These are phyloP conservation scores for Malthinus seriepunctatus DNA, from an alignment of 2,888 invertebrate genomes.

Conservation along the genomic window DNA sequence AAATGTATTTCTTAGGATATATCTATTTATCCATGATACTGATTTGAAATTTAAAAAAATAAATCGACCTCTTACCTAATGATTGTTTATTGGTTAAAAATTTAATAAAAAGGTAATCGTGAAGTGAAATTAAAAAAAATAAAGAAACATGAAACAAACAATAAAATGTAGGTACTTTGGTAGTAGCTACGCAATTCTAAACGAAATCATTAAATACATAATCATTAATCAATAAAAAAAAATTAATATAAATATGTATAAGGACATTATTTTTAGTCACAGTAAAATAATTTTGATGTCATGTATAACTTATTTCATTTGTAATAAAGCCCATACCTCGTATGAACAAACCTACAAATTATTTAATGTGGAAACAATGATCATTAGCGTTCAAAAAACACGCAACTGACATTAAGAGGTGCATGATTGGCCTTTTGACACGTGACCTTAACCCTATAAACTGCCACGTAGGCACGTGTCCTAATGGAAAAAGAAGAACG, in stretches of 20 bases:
- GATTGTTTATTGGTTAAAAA: too few species aligned
- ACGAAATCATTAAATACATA: too few species aligned
- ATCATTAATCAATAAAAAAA: not conserved
- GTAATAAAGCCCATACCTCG: not conserved
- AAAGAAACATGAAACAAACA: too few species aligned
- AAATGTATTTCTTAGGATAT: too few species aligned
- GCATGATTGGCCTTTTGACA: slow-evolving; percentile 39
- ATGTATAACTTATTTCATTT: slow-evolving; percentile 6
- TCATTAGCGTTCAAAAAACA: slow-evolving; percentile 32
- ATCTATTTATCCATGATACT: too few species aligned
- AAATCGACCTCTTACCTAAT: too few species aligned
- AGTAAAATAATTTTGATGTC: slow-evolving; percentile 6
- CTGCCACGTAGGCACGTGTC: slow-evolving; percentile 31
- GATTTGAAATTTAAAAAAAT: too few species aligned
- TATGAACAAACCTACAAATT: slow-evolving; percentile 15
- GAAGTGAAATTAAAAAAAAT: too few species aligned
- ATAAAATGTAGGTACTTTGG: too few species aligned
- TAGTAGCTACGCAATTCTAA: too few species aligned
- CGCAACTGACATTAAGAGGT: slow-evolving; percentile 32
- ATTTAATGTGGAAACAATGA: slow-evolving; percentile 16
- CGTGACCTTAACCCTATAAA: slow-evolving; percentile 34
- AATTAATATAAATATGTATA: slow-evolving; percentile 2
- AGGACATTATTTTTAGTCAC: slow-evolving; percentile 5
- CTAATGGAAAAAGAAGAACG: slow-evolving; percentile 22
- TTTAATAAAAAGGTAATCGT: too few species aligned